Base-by-base conservation (phyloP, 2,888 invertebrate genomes). In the Cepaea hortensis region DNA sequence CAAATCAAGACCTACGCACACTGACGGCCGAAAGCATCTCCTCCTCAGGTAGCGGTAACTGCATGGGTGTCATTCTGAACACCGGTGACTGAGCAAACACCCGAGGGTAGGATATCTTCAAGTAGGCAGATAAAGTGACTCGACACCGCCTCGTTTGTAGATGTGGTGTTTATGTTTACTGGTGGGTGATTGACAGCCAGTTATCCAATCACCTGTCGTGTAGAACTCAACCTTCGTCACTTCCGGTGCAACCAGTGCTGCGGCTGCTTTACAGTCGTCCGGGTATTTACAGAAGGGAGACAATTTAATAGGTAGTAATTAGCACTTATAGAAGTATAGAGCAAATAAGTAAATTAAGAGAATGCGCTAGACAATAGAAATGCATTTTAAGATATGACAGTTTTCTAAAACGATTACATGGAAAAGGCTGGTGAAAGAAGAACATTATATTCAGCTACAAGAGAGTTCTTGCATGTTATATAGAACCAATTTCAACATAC, bases 171-270 rank as follows among this genome's bases (percentile, higher is more conserved):
- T 50, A 70, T 81, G 61, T 68, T 68, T 65, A 68, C 81, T 68
- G 20, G 46, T 6, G 23, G 4, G 50, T 81, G 81, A 81, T 46
- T 81, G 81, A 81, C 81, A 70, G 81, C 70, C 15, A 18, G 20
- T 70, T 68, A 48, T 3, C 81, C 81, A 81, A 81, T 81, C 81
- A 81, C 65, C 81, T 70, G 68, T 65, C 81, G n/a, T 2, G 68
- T 68, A 79, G 55, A 6, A 6, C 55, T 70, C 81, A 18, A 35
- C 20, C 23, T 50, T 55, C 75, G 75, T 50, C 61, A 72, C 75
- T 75, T 76, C 62, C 65, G 62, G 76, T 55, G 23, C 48, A 48
- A 1, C 50, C 50, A 76, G 23, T 7, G 20, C 46, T 48, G 9
- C 46, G 13, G 65, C 9, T 18, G 18, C 68, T 20, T 20, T n/a